Evolutionary conservation across 1,140 invertebrate species (phyloP).

Genomic region (Bradysia coprophila): DNA sequence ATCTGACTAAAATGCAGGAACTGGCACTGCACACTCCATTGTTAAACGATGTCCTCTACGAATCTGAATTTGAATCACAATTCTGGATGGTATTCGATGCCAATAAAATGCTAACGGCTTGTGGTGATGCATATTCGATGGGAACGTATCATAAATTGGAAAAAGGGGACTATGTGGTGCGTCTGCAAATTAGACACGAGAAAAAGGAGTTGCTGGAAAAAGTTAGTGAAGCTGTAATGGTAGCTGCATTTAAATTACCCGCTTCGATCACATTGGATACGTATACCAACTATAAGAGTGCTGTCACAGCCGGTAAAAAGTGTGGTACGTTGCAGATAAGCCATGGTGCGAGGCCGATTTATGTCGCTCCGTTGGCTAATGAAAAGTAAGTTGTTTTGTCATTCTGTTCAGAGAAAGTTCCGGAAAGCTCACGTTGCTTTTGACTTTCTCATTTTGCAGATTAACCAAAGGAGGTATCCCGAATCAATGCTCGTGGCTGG

Average conservation of each 20-base stretch:
- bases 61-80: conserved; percentile 88
- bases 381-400: conserved; percentile 41
- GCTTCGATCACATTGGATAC: conserved; percentile 54
- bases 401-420: not conserved
- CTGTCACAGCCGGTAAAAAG: conserved; percentile 59
- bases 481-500: conserved; percentile 13
- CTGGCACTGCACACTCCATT: conserved; percentile 47
- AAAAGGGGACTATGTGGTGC: conserved; percentile 85
- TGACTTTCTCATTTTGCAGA: not conserved
- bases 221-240: conserved; percentile 54
- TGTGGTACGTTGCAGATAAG: conserved; percentile 38
- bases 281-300: conserved; percentile 51
- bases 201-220: conserved; percentile 72
- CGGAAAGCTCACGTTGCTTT: not conserved
- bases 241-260: conserved; percentile 58
- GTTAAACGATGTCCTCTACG: conserved; percentile 77
- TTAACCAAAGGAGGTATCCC: conserved; percentile 17
- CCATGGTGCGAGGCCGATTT: conserved; percentile 49
- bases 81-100: conserved; percentile 89
- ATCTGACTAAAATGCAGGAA: conserved; percentile 63
- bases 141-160: conserved; percentile 66
- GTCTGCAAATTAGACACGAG: conserved; percentile 78
- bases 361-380: conserved; percentile 47
- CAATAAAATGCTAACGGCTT: conserved; percentile 73
- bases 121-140: conserved; percentile 82